These are phyloP conservation scores for Acanthopleura granulata DNA, from an alignment of 2,888 invertebrate species.

Conservation along the genomic window DNA sequence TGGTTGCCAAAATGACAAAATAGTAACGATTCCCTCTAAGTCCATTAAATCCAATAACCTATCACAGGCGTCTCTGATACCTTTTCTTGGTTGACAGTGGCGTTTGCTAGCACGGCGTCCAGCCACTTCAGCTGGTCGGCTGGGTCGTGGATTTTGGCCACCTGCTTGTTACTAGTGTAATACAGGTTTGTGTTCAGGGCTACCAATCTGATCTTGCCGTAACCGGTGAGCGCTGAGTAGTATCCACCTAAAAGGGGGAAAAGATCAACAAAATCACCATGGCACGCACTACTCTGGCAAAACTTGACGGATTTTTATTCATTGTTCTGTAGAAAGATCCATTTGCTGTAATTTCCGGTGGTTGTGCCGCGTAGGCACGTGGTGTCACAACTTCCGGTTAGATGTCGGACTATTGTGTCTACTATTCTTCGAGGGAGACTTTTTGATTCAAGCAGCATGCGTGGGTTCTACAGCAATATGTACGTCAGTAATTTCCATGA, in stretches of 20 bases:
- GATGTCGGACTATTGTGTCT: no score
- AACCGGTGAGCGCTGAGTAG: conserved; percentile 84
- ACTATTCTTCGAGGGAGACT: no score
- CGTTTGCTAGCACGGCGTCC: conserved; percentile 80
- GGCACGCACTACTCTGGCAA: no score
- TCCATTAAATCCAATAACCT: background rate
- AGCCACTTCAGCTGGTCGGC: conserved; percentile 89
- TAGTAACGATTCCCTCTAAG: background rate
- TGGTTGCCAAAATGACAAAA: no score
- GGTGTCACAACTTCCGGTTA: no score
- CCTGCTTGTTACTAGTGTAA: conserved; percentile 71
- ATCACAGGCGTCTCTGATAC: conserved; percentile 73
- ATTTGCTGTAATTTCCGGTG: no score
- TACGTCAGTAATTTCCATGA: no score
- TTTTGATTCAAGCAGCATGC: no score
- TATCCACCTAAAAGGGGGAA: conserved; percentile 81
- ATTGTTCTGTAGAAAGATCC: no score
- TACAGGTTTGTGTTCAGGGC: conserved; percentile 91
- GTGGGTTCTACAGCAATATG: no score
- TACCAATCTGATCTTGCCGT: conserved; percentile 84
- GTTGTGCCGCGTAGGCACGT: no score
- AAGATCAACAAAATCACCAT: background rate
- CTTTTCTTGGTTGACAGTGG: conserved; percentile 82
- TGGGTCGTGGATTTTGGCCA: conserved; percentile 74
- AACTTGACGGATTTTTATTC: no score